Evolutionary conservation across 2,113 vertebrate species (phyloP).

Genomic region (Tor tambroides): DNA sequence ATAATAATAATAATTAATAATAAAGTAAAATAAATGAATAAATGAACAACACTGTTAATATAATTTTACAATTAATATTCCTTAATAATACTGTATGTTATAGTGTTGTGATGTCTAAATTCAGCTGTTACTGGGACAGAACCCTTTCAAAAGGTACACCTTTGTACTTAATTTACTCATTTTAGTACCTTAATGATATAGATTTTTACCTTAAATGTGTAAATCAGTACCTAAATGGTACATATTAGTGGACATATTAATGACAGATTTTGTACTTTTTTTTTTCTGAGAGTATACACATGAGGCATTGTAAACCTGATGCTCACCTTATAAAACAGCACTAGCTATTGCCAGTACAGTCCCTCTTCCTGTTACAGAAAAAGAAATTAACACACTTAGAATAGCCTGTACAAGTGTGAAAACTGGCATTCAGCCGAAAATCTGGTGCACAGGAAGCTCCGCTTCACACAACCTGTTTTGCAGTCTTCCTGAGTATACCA

Average conservation of each 20-base stretch:
- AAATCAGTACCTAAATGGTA: background rate
- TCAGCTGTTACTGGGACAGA: background rate
- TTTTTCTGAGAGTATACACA: too few relatives aligned
- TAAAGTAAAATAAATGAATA: too few relatives aligned
- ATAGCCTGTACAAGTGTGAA: background rate
- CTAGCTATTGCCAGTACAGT: background rate
- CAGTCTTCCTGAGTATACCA: slow-evolving; percentile 33
- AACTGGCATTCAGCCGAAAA: background rate
- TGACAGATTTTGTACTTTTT: too few relatives aligned
- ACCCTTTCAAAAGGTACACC: background rate
- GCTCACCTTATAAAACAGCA: background rate
- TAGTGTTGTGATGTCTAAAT: background rate
- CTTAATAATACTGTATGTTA: background rate
- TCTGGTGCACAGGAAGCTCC: background rate
- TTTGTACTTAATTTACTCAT: background rate
- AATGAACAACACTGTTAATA: too few relatives aligned
- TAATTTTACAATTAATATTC: background rate
- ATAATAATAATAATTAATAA: too few relatives aligned
- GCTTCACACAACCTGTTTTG: slow-evolving; percentile 17
- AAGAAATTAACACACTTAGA: background rate
- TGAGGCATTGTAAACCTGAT: background rate
- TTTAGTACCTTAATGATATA: too few relatives aligned
- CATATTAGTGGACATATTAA: background rate
- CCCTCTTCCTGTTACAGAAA: background rate
- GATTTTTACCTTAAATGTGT: too few relatives aligned